Percentiles rank a stretch among this genome's conserved stretches.
Conservation (phyloP, 2,797 vertebrate genomes). For the Ctenochaetus hawaiiensis region DNA sequence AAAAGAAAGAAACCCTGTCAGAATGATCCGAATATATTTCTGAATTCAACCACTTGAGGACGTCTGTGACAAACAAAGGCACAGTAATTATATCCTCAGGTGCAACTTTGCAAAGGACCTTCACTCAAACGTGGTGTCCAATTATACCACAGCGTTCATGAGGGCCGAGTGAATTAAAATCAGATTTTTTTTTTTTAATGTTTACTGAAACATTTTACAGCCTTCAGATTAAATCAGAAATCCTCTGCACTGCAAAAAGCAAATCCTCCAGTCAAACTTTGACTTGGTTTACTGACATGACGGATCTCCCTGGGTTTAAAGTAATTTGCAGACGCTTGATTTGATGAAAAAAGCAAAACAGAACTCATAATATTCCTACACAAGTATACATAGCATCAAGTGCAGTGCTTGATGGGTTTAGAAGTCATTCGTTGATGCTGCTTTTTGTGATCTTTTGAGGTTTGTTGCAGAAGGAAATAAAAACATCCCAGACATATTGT, state of each 20-base stretch:
- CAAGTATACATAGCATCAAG: neutral
- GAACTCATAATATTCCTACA: neutral
- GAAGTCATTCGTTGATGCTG: neutral
- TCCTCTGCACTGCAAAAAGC: neutral
- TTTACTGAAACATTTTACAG: constrained; percentile 2
- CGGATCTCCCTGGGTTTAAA: neutral
- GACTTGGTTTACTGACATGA: neutral
- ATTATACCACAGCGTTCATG: constrained; percentile 12
- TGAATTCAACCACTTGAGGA: constrained; percentile 11
- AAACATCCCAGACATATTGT: constrained; percentile 4
- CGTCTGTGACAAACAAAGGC: constrained; percentile 13
- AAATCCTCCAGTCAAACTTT: neutral
- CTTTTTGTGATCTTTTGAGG: neutral
- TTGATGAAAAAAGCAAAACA: constrained; percentile 6
- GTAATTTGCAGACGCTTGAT: neutral
- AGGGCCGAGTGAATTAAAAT: neutral
- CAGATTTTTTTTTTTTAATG: neutral
- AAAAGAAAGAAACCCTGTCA: neutral
- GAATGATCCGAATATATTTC: neutral
- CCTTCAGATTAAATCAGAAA: constrained; percentile 16
- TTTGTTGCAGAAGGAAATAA: neutral
- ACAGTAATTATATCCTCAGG: constrained; percentile 24
- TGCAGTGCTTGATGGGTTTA: neutral
- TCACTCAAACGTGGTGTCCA: constrained; percentile 13
- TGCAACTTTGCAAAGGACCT: constrained; percentile 23